phyloP scores from a whole-genome alignment of 2,888 invertebrate genomes.

The Plebejus anna region DNA sequence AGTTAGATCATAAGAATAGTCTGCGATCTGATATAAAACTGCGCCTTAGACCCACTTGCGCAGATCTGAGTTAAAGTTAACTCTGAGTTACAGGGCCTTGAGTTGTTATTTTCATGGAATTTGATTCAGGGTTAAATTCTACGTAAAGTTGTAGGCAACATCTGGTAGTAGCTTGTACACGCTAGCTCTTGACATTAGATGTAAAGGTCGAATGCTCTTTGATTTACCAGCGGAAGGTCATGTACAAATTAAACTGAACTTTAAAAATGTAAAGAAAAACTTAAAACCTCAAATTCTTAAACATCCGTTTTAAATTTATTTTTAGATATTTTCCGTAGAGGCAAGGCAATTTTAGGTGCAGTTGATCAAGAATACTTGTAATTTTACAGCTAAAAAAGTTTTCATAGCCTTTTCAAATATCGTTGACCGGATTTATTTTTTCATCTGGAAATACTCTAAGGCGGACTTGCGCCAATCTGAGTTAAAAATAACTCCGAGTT shows the following conservation, averaged over 20 bases:
- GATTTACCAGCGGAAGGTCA: conserved; percentile 11
- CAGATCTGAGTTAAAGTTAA: too few relatives aligned
- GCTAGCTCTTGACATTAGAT: conserved; percentile 5
- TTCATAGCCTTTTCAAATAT: conserved; percentile 13
- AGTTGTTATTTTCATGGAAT: neutral
- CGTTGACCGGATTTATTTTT: conserved; percentile 18
- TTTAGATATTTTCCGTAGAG: conserved; percentile 3
- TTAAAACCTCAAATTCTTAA: neutral
- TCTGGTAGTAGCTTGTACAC: neutral
- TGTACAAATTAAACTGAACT: conserved; percentile 13
- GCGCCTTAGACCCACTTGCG: too few relatives aligned
- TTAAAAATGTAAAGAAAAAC: neutral
- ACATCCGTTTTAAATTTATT: conserved; percentile 3
- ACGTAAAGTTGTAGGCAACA: neutral
- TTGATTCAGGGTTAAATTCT: neutral
- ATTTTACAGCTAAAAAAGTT: conserved; percentile 18
- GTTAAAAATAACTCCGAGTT: too few relatives aligned
- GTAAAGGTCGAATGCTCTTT: conserved; percentile 4
- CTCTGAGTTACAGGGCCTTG: too few relatives aligned
- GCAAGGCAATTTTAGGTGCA: neutral
- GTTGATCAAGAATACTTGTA: conserved; percentile 18
- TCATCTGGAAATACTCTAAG: neutral
- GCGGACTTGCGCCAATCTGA: too few relatives aligned
- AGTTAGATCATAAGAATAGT: too few relatives aligned
- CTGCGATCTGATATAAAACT: too few relatives aligned